Evolutionary conservation across 2,797 vertebrate species (phyloP).

Genomic region (Halcyon badia): DNA sequence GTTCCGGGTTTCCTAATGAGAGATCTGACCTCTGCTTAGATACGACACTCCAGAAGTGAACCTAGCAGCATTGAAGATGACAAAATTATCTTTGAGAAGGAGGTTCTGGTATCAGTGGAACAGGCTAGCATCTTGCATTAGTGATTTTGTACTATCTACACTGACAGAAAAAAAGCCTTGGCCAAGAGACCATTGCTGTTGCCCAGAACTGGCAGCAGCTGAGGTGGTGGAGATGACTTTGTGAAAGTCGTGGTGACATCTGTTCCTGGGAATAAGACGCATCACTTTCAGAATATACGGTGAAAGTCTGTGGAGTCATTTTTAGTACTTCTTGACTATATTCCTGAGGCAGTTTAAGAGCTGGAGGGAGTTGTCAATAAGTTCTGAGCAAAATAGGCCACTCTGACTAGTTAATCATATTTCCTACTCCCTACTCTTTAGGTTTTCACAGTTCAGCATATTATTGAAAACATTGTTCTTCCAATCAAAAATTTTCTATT

Average conservation of each 20-base stretch:
- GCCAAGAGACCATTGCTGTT: background rate
- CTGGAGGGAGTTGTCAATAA: background rate
- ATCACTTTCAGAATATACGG: background rate
- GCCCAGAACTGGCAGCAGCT: background rate
- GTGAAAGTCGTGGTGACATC: background rate
- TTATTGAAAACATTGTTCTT: background rate
- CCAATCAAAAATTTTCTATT: background rate
- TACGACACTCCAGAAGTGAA: background rate
- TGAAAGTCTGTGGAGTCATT: background rate
- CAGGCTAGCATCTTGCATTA: background rate
- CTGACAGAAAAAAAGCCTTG: background rate
- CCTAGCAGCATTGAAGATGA: background rate
- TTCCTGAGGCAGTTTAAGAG: background rate
- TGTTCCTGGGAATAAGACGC: background rate
- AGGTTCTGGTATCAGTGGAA: background rate
- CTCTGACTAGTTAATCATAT: background rate
- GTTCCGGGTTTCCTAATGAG: background rate
- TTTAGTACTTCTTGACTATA: background rate
- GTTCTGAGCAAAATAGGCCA: background rate
- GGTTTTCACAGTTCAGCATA: background rate
- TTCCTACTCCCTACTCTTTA: background rate
- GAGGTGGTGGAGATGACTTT: background rate
- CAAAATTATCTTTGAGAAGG: background rate
- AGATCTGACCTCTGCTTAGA: background rate
- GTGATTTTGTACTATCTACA: background rate